Base-by-base conservation (phyloP, 2,888 invertebrate species). In the Cephus spinipes region DNA sequence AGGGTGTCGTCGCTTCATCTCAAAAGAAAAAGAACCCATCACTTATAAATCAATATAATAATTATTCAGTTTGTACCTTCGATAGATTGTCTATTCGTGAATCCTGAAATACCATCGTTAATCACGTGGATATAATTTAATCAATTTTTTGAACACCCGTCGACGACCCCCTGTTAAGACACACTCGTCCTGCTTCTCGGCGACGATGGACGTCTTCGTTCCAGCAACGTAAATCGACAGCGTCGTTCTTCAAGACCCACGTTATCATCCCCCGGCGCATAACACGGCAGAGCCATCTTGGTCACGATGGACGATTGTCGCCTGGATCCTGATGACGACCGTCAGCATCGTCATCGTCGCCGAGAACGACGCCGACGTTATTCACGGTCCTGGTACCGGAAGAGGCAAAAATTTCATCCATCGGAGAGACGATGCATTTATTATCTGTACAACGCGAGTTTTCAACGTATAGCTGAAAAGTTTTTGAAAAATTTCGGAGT, bases 401-500 rank as follows among this genome's bases (percentile, higher is more conserved):
- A 55, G 40, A 55, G 40, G 40, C 40, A 55, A 6, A 55, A 55
- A 2, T 55, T 55, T 2, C 40, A 55, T 55, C 40, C 23, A 55
- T 55, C 40, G 23, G 40, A 55, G 40, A 55, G 40, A 55, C 40
- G 40, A 55, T 55, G 40, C 40, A 55, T 23, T 55, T 55, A 23
- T 9, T 55, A 55, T 55, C 23, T 55, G 23, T 55, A 55, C 2
- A 55, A 23, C 40, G 40, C 40, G 40, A 55, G 1, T 55, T 55
- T 23, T 23, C 9, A 6, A 15, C 40, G 40, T 15, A 55, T 23
- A 55, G 40, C 9, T 55, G 23, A 55, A 23, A 55, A 55, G 23
- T 55, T 55, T 23, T 55, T 55, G 2, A 1, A 55, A 55, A 78
- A 73, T 84, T 86, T 86, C 82, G 82, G 84, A 86, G 83, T 84